Conservation (phyloP, 2,797 vertebrate species). For the Hipposideros larvatus region DNA sequence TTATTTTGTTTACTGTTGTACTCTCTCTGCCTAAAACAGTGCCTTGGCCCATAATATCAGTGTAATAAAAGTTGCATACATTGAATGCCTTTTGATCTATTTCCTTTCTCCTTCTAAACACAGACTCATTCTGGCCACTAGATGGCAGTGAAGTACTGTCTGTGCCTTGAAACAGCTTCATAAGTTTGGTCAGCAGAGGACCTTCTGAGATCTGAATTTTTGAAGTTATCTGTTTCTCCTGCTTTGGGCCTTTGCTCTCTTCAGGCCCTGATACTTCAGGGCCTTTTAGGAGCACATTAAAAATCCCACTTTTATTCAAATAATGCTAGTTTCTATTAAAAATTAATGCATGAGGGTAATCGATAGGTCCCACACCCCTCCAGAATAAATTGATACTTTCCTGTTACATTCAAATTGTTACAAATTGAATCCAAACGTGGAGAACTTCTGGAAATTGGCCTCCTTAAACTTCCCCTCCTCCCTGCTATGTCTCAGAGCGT, state of each 20-base stretch:
- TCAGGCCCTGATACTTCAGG: background rate
- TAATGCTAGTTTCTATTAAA: background rate
- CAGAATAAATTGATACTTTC: background rate
- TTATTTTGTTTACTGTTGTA: background rate
- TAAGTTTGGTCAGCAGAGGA: background rate
- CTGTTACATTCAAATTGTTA: background rate
- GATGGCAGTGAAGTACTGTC: conserved; percentile 55
- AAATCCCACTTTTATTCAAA: background rate
- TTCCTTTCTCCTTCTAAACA: background rate
- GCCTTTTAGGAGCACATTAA: background rate
- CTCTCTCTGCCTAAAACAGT: background rate
- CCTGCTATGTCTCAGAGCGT: background rate
- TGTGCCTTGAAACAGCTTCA: background rate
- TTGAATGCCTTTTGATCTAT: background rate
- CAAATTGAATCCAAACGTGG: background rate
- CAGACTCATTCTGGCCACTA: background rate
- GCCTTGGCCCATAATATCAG: background rate
- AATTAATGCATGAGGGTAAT: background rate
- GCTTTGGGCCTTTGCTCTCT: background rate
- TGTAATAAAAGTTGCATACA: background rate
- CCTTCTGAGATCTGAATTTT: background rate
- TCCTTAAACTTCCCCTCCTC: background rate
- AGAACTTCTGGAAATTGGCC: background rate
- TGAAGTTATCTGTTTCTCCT: background rate
- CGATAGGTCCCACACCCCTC: too few species aligned